Conservation (phyloP, 2,113 vertebrate species). For the Ictalurus furcatus region DNA sequence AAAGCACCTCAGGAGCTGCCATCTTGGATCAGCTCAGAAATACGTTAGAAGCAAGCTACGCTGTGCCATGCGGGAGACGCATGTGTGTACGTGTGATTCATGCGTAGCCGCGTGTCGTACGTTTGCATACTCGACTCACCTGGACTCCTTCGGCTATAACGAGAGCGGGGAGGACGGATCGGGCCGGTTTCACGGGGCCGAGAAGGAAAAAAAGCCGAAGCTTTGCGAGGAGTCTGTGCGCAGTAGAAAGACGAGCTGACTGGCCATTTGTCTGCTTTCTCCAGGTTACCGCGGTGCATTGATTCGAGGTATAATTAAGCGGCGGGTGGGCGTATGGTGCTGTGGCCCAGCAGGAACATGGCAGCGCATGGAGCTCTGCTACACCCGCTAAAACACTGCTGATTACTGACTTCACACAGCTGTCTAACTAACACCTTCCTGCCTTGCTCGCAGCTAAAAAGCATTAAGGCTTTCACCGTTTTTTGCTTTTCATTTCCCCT, state of each 20-base stretch:
- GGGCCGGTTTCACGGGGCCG: slow-evolving; percentile 31
- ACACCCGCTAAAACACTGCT: slow-evolving; percentile 41
- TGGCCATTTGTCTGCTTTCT: slow-evolving; percentile 35
- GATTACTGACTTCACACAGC: slow-evolving; percentile 34
- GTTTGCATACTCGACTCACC: slow-evolving; percentile 46
- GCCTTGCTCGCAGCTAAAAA: slow-evolving; percentile 7
- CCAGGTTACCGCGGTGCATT: slow-evolving; percentile 40
- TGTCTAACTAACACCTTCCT: slow-evolving; percentile 34
- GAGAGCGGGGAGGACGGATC: slow-evolving; percentile 25
- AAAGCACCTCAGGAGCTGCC: slow-evolving; percentile 49
- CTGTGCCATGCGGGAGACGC: slow-evolving; percentile 25
- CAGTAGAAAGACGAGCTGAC: slow-evolving; percentile 36
- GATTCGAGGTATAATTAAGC: slow-evolving; percentile 47
- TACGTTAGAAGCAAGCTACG: slow-evolving; percentile 9
- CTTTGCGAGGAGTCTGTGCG: slow-evolving; percentile 22
- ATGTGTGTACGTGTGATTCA: slow-evolving; percentile 17
- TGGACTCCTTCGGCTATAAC: slow-evolving; percentile 46
- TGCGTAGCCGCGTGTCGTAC: slow-evolving; percentile 30
- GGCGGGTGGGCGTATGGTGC: slow-evolving; percentile 40
- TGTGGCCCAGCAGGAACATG: slow-evolving; percentile 39
- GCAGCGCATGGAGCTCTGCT: slow-evolving; percentile 29
- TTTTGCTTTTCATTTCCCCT: background rate
- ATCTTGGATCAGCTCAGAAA: slow-evolving; percentile 51
- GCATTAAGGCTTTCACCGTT: background rate
- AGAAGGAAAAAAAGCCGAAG: background rate